Evolutionary conservation across 2,113 vertebrate species (phyloP), one percentile per base, ranked within the genome.

Genomic region (Okapia johnstoni): DNA sequence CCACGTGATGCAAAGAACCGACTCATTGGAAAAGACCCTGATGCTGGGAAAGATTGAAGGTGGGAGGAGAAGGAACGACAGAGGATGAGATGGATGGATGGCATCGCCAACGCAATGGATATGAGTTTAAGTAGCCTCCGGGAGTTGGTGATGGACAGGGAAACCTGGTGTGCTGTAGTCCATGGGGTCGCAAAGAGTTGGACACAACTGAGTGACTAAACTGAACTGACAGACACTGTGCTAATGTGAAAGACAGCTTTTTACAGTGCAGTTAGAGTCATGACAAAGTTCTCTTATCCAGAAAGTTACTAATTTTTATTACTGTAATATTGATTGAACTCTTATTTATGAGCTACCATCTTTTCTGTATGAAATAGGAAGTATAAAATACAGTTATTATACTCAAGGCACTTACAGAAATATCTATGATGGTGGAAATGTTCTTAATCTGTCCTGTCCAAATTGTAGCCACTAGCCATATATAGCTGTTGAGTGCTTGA

Each of bases 281-380:
- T 40, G 14, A 52, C 81, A 83, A 28, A 84, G 8, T 46, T 93
- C 36, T 81, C 14, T 46, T 94, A 84, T 77, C 46, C 14, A 92
- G 33, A 26, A 93, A 84, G 40, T 97, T 85, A 28, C n/a, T 58
- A 33, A 57, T 83, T 57, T 93, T 95, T 93, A 33, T 92, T 90
- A 58, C 12, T 94, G 40, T 90, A 94, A 61, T 83, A 60, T 63
- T 89, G 40, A 73, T 58, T 95, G 50, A 90, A 52, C 54, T 90
- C 25, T 14, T 48, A 63, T 17, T 96, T 85, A 26, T 66, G 1
- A 40, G 76, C 55, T 95, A 70, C 30, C 5, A 19, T 76, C 1
- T 94, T 97, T 33, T 92, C 30, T 80, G 3, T 48, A 54, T 93
- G 25, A 25, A 46, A 73, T 8, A 84, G n/a, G 48, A 94, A 95